phyloP scores from a whole-genome alignment of 1,140 invertebrate genomes.

The Drosophila santomea region DNA sequence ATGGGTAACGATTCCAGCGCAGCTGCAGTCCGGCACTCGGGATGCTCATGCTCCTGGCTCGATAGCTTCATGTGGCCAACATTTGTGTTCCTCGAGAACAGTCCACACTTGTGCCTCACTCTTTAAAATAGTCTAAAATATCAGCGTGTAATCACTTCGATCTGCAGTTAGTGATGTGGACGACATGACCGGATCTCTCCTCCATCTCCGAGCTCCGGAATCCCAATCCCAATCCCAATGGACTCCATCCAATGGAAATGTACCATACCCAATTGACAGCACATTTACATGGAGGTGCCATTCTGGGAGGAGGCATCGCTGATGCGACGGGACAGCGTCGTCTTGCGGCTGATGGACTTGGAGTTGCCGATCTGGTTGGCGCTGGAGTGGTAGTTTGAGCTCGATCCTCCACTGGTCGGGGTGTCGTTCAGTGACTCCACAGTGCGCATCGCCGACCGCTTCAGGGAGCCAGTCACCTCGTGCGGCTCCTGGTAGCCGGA shows the following conservation, averaged over 20 bases:
- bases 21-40: not conserved
- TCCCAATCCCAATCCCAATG: not conserved
- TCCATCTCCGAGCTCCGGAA: too few species aligned
- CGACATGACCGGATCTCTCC: slow-evolving; percentile 6
- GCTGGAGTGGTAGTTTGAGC: slow-evolving; percentile 27
- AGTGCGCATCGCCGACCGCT: slow-evolving; percentile 85
- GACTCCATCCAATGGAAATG: slow-evolving; percentile 36
- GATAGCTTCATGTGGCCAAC: too few species aligned
- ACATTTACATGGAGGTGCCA: slow-evolving; percentile 72
- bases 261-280: slow-evolving; percentile 40
- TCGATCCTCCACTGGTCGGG: slow-evolving; percentile 90
- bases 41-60: not conserved
- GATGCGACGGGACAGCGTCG: slow-evolving; percentile 87
- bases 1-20: not conserved
- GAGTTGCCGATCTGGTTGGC: slow-evolving; percentile 66
- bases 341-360: slow-evolving; percentile 85
- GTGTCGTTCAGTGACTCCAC: slow-evolving; percentile 91
- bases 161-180: slow-evolving; percentile 24
- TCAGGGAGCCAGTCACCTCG: slow-evolving; percentile 85
- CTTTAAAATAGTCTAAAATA: slow-evolving; percentile 24
- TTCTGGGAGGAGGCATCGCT: slow-evolving; percentile 87
- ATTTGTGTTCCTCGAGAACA: not conserved
- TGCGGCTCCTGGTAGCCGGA: slow-evolving; percentile 85
- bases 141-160: slow-evolving; percentile 5
- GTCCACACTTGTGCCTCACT: slow-evolving; percentile 4